Evolutionary conservation across 2,797 vertebrate species (phyloP).

Genomic region (Urosaurus nigricauda): DNA sequence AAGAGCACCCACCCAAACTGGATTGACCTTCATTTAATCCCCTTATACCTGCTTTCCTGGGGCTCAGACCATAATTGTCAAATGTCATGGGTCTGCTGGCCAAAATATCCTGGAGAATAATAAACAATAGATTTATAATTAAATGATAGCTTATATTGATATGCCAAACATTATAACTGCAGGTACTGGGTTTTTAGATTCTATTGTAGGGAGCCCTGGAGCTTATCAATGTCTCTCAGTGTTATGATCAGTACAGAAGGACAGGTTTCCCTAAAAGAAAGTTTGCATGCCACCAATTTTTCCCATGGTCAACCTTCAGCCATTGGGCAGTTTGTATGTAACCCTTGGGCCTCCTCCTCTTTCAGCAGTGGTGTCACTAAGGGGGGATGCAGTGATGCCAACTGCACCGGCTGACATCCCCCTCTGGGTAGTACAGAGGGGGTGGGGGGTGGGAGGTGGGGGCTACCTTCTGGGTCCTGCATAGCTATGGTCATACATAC

Average conservation of each 20-base stretch:
- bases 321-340: neutral
- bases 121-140: constrained; percentile 55
- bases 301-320: neutral
- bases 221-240: neutral
- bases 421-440: no score
- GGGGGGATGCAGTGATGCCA: no score
- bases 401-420: no score
- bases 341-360: neutral
- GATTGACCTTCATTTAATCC: constrained; percentile 63
- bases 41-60: constrained; percentile 73
- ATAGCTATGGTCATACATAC: no score
- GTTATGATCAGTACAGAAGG: neutral
- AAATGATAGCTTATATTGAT: neutral
- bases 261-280: neutral
- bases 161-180: neutral
- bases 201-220: neutral
- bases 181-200: neutral
- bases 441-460: no score
- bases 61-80: constrained; percentile 74
- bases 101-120: constrained; percentile 72
- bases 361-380: neutral
- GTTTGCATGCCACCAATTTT: no score
- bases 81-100: constrained; percentile 63
- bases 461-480: no score
- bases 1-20: constrained; percentile 75